Evolutionary conservation across 2,113 vertebrate species (phyloP), one percentile per base, ranked within the genome.

Genomic region (Strix aluco): DNA sequence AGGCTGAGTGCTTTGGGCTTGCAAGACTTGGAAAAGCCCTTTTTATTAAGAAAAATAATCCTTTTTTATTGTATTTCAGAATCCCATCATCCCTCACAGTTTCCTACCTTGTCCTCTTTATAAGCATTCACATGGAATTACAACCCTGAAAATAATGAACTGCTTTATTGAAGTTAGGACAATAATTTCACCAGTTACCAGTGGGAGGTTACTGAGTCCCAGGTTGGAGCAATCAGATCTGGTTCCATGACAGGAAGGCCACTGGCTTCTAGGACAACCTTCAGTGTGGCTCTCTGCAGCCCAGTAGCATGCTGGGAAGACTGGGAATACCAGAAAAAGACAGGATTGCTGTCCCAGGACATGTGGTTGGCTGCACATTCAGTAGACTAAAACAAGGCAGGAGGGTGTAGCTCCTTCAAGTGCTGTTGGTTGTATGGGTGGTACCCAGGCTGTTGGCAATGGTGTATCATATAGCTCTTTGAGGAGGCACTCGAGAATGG

Each of bases 41-140:
- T 94, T 97, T 96, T 97, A 96, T 96, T 97, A 98, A 96, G 80
- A 96, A 95, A 96, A 95, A 59, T 92, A 96, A 97, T 97, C 94
- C 66, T 42, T 94, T 94, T 97, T 97, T 95, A 97, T 96, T 97
- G 89, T 96, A 95, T 79, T 96, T 85, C 69, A 92, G 71, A 83
- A 92, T 95, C 59, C 54, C 47, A 85, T 96, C 65, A 84, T 87
- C 82, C 87, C 80, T 80, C 86, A 66, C 36, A 86, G 73, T 92
- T 96, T 96, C 63, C n/a, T 78, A 78, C 77, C 78, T 87, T 74
- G 78, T 63, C 58, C 22, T 83, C 52, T 91, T 88, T 69, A 85
- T 91, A 86, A 80, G 71, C 67, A 92, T 94, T 95, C 65, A 71
- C 17, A 25, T 3, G 5, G 87, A 94, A 95, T 90, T 91, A 95